Conservation (phyloP, 1,140 invertebrate species). For the Drosophila bocki region DNA sequence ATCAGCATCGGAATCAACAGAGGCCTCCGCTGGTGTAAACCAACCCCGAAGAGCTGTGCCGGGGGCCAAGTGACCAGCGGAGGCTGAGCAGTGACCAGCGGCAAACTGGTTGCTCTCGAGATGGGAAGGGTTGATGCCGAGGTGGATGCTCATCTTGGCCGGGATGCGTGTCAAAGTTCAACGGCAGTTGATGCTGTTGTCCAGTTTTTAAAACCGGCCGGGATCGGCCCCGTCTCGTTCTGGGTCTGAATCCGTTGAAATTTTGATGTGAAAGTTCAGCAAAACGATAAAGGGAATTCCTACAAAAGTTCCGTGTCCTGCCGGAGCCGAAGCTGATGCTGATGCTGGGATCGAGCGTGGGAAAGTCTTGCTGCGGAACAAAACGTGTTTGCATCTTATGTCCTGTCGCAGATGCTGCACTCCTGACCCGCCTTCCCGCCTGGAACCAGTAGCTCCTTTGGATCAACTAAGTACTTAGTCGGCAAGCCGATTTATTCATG, state of each 20-base stretch:
- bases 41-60: slow-evolving; percentile 42
- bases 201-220: slow-evolving; percentile 83
- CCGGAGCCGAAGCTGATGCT: slow-evolving; percentile 46
- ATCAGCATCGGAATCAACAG: slow-evolving; percentile 30
- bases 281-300: slow-evolving; percentile 53
- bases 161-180: slow-evolving; percentile 84
- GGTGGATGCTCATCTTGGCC: slow-evolving; percentile 65
- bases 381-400: slow-evolving; percentile 68
- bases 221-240: slow-evolving; percentile 33
- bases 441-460: slow-evolving; percentile 40
- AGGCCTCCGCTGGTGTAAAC: slow-evolving; percentile 19
- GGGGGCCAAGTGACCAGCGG: slow-evolving; percentile 50
- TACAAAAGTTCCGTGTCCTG: slow-evolving; percentile 81
- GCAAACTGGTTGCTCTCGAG: slow-evolving; percentile 51
- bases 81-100: slow-evolving; percentile 47
- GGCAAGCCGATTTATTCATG: slow-evolving; percentile 73
- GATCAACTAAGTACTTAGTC: slow-evolving; percentile 62
- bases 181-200: slow-evolving; percentile 59
- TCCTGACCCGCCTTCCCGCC: slow-evolving; percentile 12
- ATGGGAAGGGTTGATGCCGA: slow-evolving; percentile 46
- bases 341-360: slow-evolving; percentile 60
- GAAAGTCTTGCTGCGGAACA: slow-evolving; percentile 51
- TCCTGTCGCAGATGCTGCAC: slow-evolving; percentile 57
- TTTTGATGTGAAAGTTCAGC: slow-evolving; percentile 85
- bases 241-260: slow-evolving; percentile 77